Conservation (phyloP, 2,888 invertebrate species). For the Digitonthophagus gazella region DNA sequence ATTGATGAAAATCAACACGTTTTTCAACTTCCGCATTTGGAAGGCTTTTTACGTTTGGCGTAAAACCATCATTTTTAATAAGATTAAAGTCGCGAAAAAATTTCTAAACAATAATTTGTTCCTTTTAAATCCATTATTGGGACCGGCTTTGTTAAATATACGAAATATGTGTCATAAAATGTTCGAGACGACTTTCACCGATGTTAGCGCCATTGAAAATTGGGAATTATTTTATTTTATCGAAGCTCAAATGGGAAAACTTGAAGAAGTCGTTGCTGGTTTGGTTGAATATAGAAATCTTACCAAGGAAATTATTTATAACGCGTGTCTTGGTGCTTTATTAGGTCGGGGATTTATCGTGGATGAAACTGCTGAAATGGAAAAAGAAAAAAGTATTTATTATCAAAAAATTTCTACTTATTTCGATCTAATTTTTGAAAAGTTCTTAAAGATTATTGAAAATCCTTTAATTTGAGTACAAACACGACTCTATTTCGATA, state of each 20-base stretch:
- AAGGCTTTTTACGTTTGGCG: constrained; percentile 82
- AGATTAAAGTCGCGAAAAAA: constrained; percentile 60
- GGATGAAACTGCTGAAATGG: constrained; percentile 58
- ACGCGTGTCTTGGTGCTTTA: constrained; percentile 75
- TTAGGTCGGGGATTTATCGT: constrained; percentile 74
- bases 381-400: constrained; percentile 25
- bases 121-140: constrained; percentile 68
- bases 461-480: too few species aligned
- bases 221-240: constrained; percentile 66
- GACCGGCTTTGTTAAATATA: constrained; percentile 69
- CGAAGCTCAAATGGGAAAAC: constrained; percentile 62
- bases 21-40: constrained; percentile 68
- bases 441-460: too few species aligned
- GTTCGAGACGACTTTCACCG: constrained; percentile 62
- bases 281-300: constrained; percentile 54
- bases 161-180: constrained; percentile 67
- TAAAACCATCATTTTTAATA: constrained; percentile 65
- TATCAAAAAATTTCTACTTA: too few species aligned
- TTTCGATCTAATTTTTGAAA: background rate
- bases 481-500: too few species aligned
- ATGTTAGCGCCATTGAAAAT: constrained; percentile 54
- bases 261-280: constrained; percentile 43
- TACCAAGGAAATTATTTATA: constrained; percentile 60
- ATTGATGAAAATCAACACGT: constrained; percentile 71
- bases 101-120: constrained; percentile 69